Percentiles rank a stretch among this genome's conserved stretches.
Evolutionary conservation across 1,140 invertebrate species (phyloP).

Genomic region (Glossosoma conforme): DNA sequence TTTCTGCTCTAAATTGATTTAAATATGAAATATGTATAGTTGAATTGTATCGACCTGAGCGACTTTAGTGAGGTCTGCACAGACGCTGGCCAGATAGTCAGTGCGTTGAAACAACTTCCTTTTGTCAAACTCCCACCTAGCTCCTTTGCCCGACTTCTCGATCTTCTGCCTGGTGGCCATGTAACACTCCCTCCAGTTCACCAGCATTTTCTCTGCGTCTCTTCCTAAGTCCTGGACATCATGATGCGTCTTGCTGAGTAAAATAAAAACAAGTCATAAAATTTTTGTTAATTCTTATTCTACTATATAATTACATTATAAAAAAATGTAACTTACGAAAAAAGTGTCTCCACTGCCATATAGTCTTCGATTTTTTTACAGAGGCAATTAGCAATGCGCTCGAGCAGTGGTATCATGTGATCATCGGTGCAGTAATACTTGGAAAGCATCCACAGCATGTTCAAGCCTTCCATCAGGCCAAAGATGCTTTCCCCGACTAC

Average conservation of each 20-base stretch:
- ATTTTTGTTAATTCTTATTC: neutral
- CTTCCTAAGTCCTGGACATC: constrained; percentile 51
- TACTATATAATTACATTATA: no score
- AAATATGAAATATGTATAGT: no score
- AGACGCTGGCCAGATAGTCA: constrained; percentile 78
- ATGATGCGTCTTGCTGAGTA: constrained; percentile 49
- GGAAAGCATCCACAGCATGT: constrained; percentile 79
- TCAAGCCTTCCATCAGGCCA: constrained; percentile 72
- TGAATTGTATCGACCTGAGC: constrained; percentile 65
- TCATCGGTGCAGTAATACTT: constrained; percentile 69
- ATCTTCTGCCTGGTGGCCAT: constrained; percentile 71
- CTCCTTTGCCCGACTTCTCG: constrained; percentile 73
- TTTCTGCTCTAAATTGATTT: no score
- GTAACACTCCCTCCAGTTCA: constrained; percentile 71
- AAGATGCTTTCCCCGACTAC: constrained; percentile 68
- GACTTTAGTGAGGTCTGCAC: constrained; percentile 68
- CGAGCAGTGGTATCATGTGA: constrained; percentile 70
- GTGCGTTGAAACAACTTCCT: constrained; percentile 72
- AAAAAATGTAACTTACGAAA: constrained; percentile 64
- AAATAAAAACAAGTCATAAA: constrained; percentile 9
- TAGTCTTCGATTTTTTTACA: constrained; percentile 67
- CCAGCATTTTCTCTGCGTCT: constrained; percentile 62
- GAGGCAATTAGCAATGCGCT: constrained; percentile 74
- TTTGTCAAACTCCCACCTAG: constrained; percentile 87
- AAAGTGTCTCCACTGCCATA: constrained; percentile 66